Conservation (phyloP, 2,888 invertebrate genomes). For the Ernsta delagoae region DNA sequence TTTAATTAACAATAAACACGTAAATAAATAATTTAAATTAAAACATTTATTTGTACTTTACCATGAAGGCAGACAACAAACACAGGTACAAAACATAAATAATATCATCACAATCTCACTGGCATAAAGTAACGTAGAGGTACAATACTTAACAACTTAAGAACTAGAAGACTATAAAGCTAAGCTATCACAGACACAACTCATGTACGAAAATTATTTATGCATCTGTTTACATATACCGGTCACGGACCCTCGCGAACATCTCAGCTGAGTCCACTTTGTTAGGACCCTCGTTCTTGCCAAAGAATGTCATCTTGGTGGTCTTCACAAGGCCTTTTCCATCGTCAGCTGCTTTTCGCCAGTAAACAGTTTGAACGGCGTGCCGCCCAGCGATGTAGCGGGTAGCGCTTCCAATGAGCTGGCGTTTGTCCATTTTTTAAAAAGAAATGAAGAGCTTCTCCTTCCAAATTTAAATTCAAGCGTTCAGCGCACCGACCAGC, state of each 20-base stretch:
- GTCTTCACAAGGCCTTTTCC: slow-evolving; percentile 83
- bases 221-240: slow-evolving; percentile 51
- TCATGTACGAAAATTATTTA: not conserved
- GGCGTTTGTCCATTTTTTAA: slow-evolving; percentile 82
- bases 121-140: slow-evolving; percentile 7
- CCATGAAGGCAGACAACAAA: slow-evolving; percentile 2
- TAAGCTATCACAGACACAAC: slow-evolving; percentile 45
- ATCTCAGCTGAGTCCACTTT: slow-evolving; percentile 77
- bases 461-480: slow-evolving; percentile 10
- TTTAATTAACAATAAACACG: not conserved
- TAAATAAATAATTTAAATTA: slow-evolving; percentile 18
- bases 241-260: slow-evolving; percentile 73
- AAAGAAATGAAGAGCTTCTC: no score
- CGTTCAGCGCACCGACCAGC: slow-evolving; percentile 9
- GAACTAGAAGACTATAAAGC: slow-evolving; percentile 23
- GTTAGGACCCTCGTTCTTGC: slow-evolving; percentile 76
- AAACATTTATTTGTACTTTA: slow-evolving; percentile 37
- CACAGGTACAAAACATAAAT: slow-evolving; percentile 14
- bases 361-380: slow-evolving; percentile 91
- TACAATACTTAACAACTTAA: slow-evolving; percentile 31
- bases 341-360: slow-evolving; percentile 85
- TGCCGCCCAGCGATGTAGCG: slow-evolving; percentile 90
- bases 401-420: slow-evolving; percentile 87
- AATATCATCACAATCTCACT: slow-evolving; percentile 34
- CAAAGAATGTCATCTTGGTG: slow-evolving; percentile 84